Conservation (phyloP, 2,113 vertebrate genomes). For the Ardeotis arabs region DNA sequence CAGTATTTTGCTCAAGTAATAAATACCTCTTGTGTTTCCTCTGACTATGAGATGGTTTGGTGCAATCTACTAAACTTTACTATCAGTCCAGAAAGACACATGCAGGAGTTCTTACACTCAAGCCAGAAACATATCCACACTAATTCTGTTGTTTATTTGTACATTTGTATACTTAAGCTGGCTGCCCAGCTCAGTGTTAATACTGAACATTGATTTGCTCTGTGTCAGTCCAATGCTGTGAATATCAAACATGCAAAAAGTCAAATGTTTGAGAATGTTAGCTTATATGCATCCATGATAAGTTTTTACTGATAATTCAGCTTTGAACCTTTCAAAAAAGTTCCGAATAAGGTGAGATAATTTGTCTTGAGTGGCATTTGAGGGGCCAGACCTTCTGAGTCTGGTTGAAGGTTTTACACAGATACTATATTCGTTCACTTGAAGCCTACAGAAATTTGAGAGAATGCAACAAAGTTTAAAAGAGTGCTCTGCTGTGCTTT, state of each 20-base stretch:
- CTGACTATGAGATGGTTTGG: neutral
- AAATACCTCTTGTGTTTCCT: slow-evolving; percentile 37
- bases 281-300: neutral
- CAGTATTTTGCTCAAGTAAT: slow-evolving; percentile 37
- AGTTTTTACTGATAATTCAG: neutral
- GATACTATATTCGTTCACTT: neutral
- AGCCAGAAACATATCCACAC: neutral
- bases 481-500: neutral
- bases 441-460: neutral
- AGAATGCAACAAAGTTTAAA: neutral
- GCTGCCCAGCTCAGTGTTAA: neutral
- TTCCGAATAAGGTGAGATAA: neutral
- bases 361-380: neutral
- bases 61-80: neutral
- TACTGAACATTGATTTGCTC: neutral
- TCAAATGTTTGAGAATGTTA: neutral
- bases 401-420: neutral
- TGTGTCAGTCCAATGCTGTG: rapidly evolving
- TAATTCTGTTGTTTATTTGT: neutral
- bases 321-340: neutral
- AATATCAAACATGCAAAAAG: neutral
- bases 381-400: neutral
- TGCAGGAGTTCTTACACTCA: neutral
- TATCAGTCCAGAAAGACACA: neutral
- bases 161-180: neutral